A percentile compares a stretch with the other conserved stretches of the same genome.
Conservation (phyloP, 1,140 invertebrate species). For the Lordiphosa mommai region DNA sequence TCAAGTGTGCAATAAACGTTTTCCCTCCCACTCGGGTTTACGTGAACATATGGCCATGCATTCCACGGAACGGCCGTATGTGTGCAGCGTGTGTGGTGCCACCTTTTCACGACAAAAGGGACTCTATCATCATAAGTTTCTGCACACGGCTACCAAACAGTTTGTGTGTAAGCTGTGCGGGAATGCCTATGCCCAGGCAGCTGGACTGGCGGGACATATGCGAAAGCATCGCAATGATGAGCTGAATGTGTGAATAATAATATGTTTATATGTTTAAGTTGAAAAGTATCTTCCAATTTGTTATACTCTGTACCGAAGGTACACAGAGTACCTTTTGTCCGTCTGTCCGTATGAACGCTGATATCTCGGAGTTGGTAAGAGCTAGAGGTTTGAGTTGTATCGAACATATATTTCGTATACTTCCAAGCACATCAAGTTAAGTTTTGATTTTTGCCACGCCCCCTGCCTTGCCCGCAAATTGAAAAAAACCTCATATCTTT, state of each 20-base stretch:
- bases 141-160: conserved; percentile 68
- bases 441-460: no score
- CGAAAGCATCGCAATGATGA: conserved; percentile 79
- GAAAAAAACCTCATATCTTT: no score
- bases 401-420: no score
- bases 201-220: conserved; percentile 75
- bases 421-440: no score
- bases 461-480: no score
- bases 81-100: conserved; percentile 87
- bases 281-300: no score
- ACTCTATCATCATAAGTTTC: conserved; percentile 70
- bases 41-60: conserved; percentile 85
- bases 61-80: conserved; percentile 87
- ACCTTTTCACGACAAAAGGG: conserved; percentile 93
- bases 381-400: no score
- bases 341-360: not conserved
- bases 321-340: not conserved
- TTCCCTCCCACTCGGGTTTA: conserved; percentile 83
- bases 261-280: no score
- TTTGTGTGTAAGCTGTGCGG: conserved; percentile 72
- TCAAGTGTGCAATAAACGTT: conserved; percentile 86
- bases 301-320: not conserved
- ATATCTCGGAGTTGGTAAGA: no score
- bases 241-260: conserved; percentile 27
- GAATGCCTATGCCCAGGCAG: conserved; percentile 70